phyloP scores from a whole-genome alignment of 2,888 invertebrate species.

The Chloromyia formosa region DNA sequence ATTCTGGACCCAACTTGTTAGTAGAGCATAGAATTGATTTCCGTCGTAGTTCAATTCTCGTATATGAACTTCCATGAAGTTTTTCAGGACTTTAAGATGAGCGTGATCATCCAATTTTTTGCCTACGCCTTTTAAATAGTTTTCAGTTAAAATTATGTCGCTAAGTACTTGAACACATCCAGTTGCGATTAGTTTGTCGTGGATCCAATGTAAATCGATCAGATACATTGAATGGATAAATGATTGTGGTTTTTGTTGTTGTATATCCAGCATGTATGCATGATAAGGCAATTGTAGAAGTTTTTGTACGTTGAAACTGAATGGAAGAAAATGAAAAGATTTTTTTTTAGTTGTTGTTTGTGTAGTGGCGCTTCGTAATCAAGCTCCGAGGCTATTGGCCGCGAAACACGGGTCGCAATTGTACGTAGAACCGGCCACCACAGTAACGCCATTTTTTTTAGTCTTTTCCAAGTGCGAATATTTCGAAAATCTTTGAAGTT shows the following conservation, averaged over 20 bases:
- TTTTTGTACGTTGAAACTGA: slow-evolving; percentile 80
- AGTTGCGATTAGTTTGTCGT: slow-evolving; percentile 80
- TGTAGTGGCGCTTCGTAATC: too few species aligned
- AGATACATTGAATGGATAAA: slow-evolving; percentile 76
- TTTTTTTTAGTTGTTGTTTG: too few species aligned
- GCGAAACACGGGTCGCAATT: too few species aligned
- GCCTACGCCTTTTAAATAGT: slow-evolving; percentile 53
- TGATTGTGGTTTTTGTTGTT: slow-evolving; percentile 64
- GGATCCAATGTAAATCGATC: slow-evolving; percentile 80
- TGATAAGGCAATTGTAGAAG: slow-evolving; percentile 86
- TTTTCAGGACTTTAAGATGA: slow-evolving; percentile 70
- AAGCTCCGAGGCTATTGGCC: too few species aligned
- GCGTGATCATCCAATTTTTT: slow-evolving; percentile 62
- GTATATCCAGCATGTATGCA: slow-evolving; percentile 65
- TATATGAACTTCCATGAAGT: slow-evolving; percentile 76
- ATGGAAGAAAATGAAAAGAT: slow-evolving; percentile 19
- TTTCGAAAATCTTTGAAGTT: too few species aligned
- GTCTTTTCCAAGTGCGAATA: too few species aligned
- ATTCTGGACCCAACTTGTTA: slow-evolving; percentile 66
- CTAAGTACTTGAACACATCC: slow-evolving; percentile 80
- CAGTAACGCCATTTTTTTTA: too few species aligned
- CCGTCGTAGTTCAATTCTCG: slow-evolving; percentile 82
- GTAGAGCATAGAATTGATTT: slow-evolving; percentile 80
- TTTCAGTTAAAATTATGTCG: slow-evolving; percentile 71
- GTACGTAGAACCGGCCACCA: too few species aligned